Base-by-base conservation (phyloP, 2,888 invertebrate genomes). In the Philhelius pedissequus region DNA sequence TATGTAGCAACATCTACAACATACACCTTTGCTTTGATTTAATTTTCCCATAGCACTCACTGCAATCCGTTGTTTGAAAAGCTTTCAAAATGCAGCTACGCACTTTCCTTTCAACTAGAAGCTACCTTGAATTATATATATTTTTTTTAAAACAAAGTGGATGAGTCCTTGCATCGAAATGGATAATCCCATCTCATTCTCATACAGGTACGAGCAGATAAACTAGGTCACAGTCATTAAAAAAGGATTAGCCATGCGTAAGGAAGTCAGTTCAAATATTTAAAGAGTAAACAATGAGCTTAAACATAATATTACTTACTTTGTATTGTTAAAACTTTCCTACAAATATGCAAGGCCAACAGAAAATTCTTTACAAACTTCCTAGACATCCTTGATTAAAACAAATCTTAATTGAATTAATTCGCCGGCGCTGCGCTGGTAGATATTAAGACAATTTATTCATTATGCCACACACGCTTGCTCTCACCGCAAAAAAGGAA, bases 221-320 rank as follows among this genome's bases (percentile, higher is more conserved):
- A 60, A 40, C 40, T 60, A 4, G 60, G 60, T 60, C 60, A 60
- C 40, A 60, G 60, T 60, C 40, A 60, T 60, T 40, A 38, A 15
- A 15, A 45, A 45, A 60, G 25, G 38, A 38, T 58, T 8, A 38
- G 22, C 22, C 22, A 22, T 22, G 15, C 35, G 9, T 40, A 11
- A 25, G 3, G 35, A 22, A 48, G 3, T 20, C 5, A 56, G 18
- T 22, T 35, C 22, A 58, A 22, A 38, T 22, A 15, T 52, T 27
- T 9, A 52, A 52, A 9, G 9, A 11, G 30, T 30, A 27, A 52
- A 52, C 52, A 52, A 27, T 52, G 27, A 5, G 48, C 22, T 48
- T 25, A 7, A 25, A n/a, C 11, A 54, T 9, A 25, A 25, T 15
- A 27, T 25, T n/a, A 6, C 18, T 52, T 52, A 5, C 9, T 20